Evolutionary conservation across 2,113 vertebrate species (phyloP), one percentile per base, ranked within the genome.

Genomic region (Xyrauchen texanus): DNA sequence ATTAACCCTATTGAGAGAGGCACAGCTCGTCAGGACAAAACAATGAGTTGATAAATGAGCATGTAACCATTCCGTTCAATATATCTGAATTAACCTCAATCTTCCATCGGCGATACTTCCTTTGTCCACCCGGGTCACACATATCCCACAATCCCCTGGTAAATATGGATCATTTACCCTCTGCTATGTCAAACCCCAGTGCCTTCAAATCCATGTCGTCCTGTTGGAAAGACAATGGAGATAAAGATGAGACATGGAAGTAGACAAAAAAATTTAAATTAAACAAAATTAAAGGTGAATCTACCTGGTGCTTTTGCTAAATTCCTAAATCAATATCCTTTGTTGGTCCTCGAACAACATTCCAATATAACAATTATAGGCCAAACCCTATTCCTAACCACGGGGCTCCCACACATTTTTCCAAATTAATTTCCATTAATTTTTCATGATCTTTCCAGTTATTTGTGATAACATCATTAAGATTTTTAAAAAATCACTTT

Each of bases 121-220:
- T 95, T 97, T 99, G 89, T 99, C 97, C 84, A 99, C 97, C 85
- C 96, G 95, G 64, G 95, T 98, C 67, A 99, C 97, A 11, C 98
- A 98, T 93, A 99, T 98, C 34, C 97, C 97, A 72, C 94, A 96
- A 85, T 98, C 97, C 68, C 96, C 97, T 3, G 96, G 96, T 86
- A 98, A 93, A 90, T 96, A 98, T 0, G 97, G 96, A 86, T 99
- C 97, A 13, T 96, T 98, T 83, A 97, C 94, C 15, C 88, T 98
- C 96, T 21, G 97, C 96, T 76, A 99, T 95, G 81, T 99, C 97
- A 88, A 99, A 98, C 8, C 97, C 97, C 81, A 98, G 94, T 0
- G 96, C 95, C 88, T 97, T 98, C 89, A 98, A 93, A 89, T 98
- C 97, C 93, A 98, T 94, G 82, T 97, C 96, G 0, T 98, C 96